Conservation (phyloP, 2,797 vertebrate species). For the Silurus aristotelis region DNA sequence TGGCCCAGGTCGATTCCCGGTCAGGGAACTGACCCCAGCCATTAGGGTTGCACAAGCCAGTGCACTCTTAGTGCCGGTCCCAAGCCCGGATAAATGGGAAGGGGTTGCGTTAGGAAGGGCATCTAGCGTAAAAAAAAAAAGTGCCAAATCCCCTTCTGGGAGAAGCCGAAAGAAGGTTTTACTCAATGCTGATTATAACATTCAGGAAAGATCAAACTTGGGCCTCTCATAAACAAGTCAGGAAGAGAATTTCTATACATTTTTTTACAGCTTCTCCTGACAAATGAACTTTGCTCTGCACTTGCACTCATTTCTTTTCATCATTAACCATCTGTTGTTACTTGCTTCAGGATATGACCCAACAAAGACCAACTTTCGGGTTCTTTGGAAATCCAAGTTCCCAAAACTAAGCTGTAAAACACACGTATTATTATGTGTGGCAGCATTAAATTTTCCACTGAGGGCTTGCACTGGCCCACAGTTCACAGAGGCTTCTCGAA, state of each 20-base stretch:
- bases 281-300: background rate
- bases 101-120: too few species aligned
- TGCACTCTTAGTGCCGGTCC: too few species aligned
- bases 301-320: background rate
- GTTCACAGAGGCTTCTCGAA: slow-evolving; percentile 19
- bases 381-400: background rate
- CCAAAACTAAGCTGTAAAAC: background rate
- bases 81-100: too few species aligned
- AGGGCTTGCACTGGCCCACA: slow-evolving; percentile 22
- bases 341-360: background rate
- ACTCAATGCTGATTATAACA: background rate
- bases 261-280: slow-evolving; percentile 26
- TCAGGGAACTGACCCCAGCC: too few species aligned
- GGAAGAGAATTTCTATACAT: slow-evolving; percentile 23
- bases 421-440: background rate
- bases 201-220: slow-evolving; percentile 26
- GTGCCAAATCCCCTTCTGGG: too few species aligned
- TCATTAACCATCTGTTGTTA: background rate
- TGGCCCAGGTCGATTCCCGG: too few species aligned
- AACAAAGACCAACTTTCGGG: background rate
- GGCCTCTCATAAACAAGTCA: slow-evolving; percentile 7
- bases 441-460: background rate
- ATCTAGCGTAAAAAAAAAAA: too few species aligned
- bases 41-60: too few species aligned
- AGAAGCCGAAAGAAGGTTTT: background rate